Percentiles rank a stretch among this genome's conserved stretches.
Evolutionary conservation across 2,888 invertebrate genomes (phyloP).

Genomic region (Leistus spinibarbis): DNA sequence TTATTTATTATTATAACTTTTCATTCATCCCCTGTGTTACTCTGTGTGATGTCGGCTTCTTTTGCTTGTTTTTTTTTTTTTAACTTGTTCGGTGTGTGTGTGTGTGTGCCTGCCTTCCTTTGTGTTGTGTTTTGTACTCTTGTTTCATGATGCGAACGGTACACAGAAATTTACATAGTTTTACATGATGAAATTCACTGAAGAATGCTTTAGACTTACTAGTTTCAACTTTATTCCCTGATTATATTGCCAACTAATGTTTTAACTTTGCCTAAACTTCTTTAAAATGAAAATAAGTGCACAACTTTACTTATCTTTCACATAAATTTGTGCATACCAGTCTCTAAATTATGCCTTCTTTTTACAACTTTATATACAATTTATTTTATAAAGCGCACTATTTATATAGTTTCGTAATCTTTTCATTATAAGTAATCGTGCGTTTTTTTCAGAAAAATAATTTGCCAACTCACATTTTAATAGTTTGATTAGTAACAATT

Average conservation of each 20-base stretch:
- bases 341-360: not conserved
- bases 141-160: slow-evolving; percentile 5
- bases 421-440: too few relatives aligned
- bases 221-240: slow-evolving; percentile 25
- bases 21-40: not conserved
- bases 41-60: not conserved
- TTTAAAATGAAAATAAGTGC: not conserved
- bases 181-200: slow-evolving; percentile 24
- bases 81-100: not conserved
- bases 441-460: too few relatives aligned
- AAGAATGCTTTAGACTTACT: slow-evolving; percentile 24
- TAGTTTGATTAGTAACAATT: too few relatives aligned
- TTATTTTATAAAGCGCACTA: not conserved
- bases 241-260: slow-evolving; percentile 21
- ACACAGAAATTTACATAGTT: slow-evolving; percentile 31
- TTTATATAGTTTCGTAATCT: not conserved
- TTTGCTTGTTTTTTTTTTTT: slow-evolving; percentile 10
- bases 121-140: not conserved
- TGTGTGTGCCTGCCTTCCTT: not conserved
- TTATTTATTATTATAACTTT: not conserved
- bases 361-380: not conserved
- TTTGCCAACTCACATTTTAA: too few relatives aligned
- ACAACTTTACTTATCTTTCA: not conserved
- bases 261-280: not conserved
- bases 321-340: not conserved